Evolutionary conservation across 2,888 invertebrate species (phyloP).

Genomic region (Cybosia mesomella): DNA sequence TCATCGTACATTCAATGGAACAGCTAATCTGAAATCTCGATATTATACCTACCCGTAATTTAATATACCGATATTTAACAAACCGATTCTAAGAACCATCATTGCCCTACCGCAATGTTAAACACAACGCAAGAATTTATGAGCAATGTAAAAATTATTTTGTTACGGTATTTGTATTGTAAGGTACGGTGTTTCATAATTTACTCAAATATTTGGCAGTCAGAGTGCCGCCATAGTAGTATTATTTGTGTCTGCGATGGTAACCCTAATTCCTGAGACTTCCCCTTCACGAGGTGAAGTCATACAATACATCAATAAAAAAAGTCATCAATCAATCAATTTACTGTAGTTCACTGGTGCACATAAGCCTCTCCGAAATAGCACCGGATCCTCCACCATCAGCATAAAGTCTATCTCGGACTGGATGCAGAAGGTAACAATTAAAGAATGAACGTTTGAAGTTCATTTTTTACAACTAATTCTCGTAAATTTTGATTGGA

Average conservation of each 20-base stretch:
- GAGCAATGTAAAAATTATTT: no score
- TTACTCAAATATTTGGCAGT: no score
- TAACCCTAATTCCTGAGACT: neutral
- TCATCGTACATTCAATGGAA: neutral
- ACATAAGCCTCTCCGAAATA: no score
- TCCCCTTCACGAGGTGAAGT: no score
- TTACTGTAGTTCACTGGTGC: neutral
- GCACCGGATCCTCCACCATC: no score
- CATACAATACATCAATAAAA: no score
- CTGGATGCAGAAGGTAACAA: no score
- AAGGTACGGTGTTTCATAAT: no score
- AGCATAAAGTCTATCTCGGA: no score
- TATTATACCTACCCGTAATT: neutral
- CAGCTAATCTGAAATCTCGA: neutral
- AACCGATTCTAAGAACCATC: neutral
- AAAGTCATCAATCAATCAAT: neutral
- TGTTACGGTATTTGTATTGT: no score
- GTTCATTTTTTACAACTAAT: neutral
- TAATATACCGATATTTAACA: neutral
- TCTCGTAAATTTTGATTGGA: neutral
- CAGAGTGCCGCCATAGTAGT: no score
- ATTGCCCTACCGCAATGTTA: neutral
- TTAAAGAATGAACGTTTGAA: neutral
- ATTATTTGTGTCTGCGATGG: no score
- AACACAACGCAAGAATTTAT: neutral